Base-by-base conservation (phyloP, 2,113 vertebrate species). In the Echinops telfairi region DNA sequence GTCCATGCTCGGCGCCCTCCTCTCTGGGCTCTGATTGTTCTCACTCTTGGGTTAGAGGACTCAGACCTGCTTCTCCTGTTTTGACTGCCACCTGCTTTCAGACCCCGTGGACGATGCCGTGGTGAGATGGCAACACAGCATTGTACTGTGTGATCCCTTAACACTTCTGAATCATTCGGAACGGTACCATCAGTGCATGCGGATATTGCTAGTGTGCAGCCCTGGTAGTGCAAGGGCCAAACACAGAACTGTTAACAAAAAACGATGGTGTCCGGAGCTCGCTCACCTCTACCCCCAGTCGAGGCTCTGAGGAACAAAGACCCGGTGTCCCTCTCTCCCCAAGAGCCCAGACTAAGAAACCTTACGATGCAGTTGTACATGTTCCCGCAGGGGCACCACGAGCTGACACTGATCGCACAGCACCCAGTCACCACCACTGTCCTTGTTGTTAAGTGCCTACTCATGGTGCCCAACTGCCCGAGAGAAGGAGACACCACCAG, bases 21-120 rank as follows among this genome's bases (percentile, higher is more conserved):
- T 22, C 64, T 0, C 0, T 22, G 0, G 2, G 14, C 0, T 3
- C 0, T 5, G 19, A 11, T 40, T 40, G 22, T 53, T n/a, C 23
- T 16, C 29, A 12, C 22, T 36, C 2, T 20, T 1, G 1, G 1
- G n/a, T 60, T 14, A 1, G 57, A 53, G 40, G 22, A 19, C 16
- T 16, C 70, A 5, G 4, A 1, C 2, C 8, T 0, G 15, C 33
- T 22, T 4, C 12, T 0, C 40, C 2, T 1, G 6, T 6, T 53
- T 53, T 11, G 1, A 1, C 40, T 17, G 22, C 7, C 10, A 2
- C 17, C 16, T n/a, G 40, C 53, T 53, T 25, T 3, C 33, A 4
- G 1, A 8, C 2, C 58, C 8, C 4, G 5, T 3, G 1, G 10
- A n/a, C n/a, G n/a, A 6, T 7, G 16, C 29, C 25, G 0, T 2